phyloP scores from a whole-genome alignment of 64 coral and sea anemone genomes.

The Catalaphyllia jardinei region DNA sequence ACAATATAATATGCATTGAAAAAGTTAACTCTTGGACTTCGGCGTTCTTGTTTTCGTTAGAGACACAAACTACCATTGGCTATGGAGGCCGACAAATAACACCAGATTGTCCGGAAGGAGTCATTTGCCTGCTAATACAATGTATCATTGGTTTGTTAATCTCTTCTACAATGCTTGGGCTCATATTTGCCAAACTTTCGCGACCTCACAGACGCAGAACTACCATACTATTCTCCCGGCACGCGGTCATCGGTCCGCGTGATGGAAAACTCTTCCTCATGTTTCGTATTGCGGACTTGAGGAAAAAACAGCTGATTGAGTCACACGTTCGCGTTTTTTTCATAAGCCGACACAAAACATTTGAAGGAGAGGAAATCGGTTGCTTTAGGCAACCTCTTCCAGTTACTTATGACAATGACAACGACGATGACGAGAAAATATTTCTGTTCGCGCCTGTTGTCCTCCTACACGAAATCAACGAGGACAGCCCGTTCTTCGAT shows the following conservation, averaged over 20 bases:
- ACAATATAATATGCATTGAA: slow-evolving; percentile 57
- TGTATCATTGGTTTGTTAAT: slow-evolving; percentile 88
- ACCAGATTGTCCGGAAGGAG: slow-evolving; percentile 89
- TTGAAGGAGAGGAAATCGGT: slow-evolving; percentile 72
- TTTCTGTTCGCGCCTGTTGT: slow-evolving; percentile 76
- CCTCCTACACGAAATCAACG: slow-evolving; percentile 67
- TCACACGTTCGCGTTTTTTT: slow-evolving; percentile 71
- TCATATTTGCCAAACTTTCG: slow-evolving; percentile 92
- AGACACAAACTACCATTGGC: slow-evolving; percentile 90
- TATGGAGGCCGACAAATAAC: slow-evolving; percentile 88
- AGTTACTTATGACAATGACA: slow-evolving; percentile 43
- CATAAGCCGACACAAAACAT: slow-evolving; percentile 47
- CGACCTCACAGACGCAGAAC: slow-evolving; percentile 71
- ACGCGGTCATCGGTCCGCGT: slow-evolving; percentile 77
- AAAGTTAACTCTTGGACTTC: slow-evolving; percentile 85
- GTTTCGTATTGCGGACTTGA: slow-evolving; percentile 85
- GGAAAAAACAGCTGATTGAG: slow-evolving; percentile 77
- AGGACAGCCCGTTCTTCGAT: slow-evolving; percentile 78
- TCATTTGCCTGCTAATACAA: slow-evolving; percentile 81
- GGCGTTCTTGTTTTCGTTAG: slow-evolving; percentile 84
- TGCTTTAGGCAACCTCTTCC: slow-evolving; percentile 74
- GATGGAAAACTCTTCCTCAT: slow-evolving; percentile 85
- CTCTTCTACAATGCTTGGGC: slow-evolving; percentile 85
- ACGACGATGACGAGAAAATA: slow-evolving; percentile 63
- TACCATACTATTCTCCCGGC: slow-evolving; percentile 81